These are phyloP conservation scores for Drosophila colorata DNA, from an alignment of 2,888 invertebrate species.

Conservation along the genomic window DNA sequence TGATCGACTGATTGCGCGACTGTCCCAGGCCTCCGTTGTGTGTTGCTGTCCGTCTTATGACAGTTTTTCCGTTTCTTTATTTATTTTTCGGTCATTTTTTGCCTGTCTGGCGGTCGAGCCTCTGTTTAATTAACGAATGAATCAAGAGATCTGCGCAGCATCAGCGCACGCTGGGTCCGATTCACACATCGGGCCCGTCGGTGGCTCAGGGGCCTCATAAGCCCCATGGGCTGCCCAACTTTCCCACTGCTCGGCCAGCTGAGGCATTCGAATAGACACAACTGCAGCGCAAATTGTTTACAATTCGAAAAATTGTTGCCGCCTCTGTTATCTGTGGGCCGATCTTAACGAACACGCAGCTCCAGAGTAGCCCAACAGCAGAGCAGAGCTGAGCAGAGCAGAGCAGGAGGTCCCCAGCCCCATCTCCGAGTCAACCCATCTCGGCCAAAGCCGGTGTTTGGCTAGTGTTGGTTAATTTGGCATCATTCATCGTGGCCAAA, in stretches of 20 bases:
- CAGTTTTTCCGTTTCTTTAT: conserved; percentile 18
- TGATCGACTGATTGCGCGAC: conserved; percentile 13
- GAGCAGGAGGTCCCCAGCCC: conserved; percentile 31
- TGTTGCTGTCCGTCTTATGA: conserved; percentile 20
- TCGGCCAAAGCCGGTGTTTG: conserved; percentile 20
- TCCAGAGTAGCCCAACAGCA: conserved; percentile 30
- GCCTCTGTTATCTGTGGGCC: conserved; percentile 62
- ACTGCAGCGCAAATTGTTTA: conserved; percentile 70
- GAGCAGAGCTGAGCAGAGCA: conserved; percentile 20
- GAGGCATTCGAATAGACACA: conserved; percentile 21
- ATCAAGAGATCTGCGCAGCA: conserved; percentile 51
- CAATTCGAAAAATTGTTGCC: conserved; percentile 70
- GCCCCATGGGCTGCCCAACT: conserved; percentile 22
- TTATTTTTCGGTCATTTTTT: background rate
- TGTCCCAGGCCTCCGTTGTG: background rate
- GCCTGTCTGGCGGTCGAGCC: conserved; percentile 1
- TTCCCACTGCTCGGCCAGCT: conserved; percentile 49
- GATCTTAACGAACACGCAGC: conserved; percentile 76
- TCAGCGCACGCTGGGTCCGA: conserved; percentile 48
- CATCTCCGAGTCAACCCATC: conserved; percentile 11
- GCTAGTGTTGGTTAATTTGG: conserved; percentile 60
- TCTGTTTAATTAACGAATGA: conserved; percentile 68
- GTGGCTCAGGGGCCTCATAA: conserved; percentile 8
- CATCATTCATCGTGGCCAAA: conserved; percentile 73
- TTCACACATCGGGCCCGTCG: conserved; percentile 40